Conservation (phyloP, 2,113 vertebrate species). For the Percina caprodes region DNA sequence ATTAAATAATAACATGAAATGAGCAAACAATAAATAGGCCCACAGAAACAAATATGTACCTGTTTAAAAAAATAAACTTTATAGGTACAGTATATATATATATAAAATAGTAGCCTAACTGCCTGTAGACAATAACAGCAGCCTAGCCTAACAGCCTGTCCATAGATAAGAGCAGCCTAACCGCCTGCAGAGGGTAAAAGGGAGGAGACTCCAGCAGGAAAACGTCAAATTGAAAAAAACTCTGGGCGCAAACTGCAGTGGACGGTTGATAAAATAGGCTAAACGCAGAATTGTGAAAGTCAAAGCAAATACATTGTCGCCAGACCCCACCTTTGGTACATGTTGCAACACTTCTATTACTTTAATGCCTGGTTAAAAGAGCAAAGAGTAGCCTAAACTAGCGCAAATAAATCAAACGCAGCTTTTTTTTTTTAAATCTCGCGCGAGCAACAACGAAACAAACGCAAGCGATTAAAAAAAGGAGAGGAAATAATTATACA, state of each 20-base stretch:
- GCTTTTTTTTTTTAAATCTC: not conserved
- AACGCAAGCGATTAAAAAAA: not conserved
- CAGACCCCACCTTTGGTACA: rapidly evolving
- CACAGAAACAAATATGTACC: too few species aligned
- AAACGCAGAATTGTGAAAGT: not conserved
- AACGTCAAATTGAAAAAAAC: not conserved
- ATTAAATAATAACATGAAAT: too few species aligned
- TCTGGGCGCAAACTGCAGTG: not conserved
- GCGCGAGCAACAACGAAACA: not conserved
- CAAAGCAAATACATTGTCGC: not conserved
- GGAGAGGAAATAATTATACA: rapidly evolving
- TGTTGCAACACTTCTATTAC: rapidly evolving
- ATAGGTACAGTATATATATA: too few species aligned
- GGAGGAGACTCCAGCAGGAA: constrained; percentile 6
- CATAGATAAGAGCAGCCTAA: too few species aligned
- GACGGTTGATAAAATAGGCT: not conserved
- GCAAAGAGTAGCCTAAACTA: not conserved
- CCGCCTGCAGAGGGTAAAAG: not conserved
- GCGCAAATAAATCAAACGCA: not conserved
- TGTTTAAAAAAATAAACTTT: too few species aligned
- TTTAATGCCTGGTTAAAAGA: not conserved
- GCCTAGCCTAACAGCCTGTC: too few species aligned
- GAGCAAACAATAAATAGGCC: too few species aligned
- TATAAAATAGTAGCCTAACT: too few species aligned
- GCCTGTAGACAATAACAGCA: too few species aligned